phyloP scores from a whole-genome alignment of 2,113 vertebrate species.

The Tetraodon nigroviridis region DNA sequence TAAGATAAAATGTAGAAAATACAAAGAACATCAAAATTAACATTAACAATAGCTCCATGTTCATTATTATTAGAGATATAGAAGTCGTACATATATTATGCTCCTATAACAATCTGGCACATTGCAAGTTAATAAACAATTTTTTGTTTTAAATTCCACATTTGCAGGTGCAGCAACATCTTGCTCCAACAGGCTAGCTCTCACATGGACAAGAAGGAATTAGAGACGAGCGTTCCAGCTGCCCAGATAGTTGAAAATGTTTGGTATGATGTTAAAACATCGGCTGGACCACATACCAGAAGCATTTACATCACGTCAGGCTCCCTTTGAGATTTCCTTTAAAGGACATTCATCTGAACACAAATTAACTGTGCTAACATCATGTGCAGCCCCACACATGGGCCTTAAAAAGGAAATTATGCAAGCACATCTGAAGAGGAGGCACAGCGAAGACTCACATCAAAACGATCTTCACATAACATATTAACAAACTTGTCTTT shows the following conservation, averaged over 20 bases:
- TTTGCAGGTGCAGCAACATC: constrained; percentile 1
- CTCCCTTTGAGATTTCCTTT: constrained; percentile 15
- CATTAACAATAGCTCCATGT: no score
- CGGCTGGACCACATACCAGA: constrained; percentile 1
- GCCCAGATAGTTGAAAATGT: no score
- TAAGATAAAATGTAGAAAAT: no score
- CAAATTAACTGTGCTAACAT: constrained; percentile 11
- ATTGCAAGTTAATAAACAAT: no score
- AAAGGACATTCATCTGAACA: constrained; percentile 12
- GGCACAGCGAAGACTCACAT: constrained; percentile 1
- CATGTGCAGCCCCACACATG: not conserved
- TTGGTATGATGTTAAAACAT: not conserved
- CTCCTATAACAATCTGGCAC: no score
- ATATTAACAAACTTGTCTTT: not conserved
- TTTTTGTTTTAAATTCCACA: no score
- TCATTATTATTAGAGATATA: no score
- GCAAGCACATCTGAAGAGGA: constrained; percentile 9
- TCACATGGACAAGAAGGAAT: not conserved
- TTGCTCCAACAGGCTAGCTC: not conserved
- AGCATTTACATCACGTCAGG: not conserved
- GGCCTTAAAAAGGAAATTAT: constrained; percentile 7
- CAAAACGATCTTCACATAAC: not conserved
- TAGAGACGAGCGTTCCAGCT: not conserved
- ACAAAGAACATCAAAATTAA: no score
- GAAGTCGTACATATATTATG: no score